Evolutionary conservation across 2,797 vertebrate genomes (phyloP).

Genomic region (Chlorospingus semifuscus): DNA sequence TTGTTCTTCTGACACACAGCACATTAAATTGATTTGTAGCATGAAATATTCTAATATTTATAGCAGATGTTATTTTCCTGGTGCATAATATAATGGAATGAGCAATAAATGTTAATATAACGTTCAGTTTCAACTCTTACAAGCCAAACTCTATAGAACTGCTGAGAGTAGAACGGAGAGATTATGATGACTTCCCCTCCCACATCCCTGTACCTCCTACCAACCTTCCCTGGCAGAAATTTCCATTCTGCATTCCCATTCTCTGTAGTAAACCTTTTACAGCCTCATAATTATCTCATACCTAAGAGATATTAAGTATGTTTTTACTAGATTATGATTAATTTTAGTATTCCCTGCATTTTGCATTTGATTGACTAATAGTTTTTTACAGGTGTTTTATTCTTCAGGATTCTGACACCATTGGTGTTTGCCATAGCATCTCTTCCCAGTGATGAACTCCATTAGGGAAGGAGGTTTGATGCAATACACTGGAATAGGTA

Average conservation of each 20-base stretch:
- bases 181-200: background rate
- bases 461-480: background rate
- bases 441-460: background rate
- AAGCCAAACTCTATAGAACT: background rate
- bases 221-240: background rate
- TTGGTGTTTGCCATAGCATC: background rate
- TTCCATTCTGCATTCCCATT: slow-evolving; percentile 16
- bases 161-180: background rate
- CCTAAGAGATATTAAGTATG: slow-evolving; percentile 33
- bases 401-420: background rate
- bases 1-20: background rate
- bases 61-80: background rate
- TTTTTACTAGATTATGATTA: slow-evolving; percentile 37
- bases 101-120: slow-evolving; percentile 37
- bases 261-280: slow-evolving; percentile 40
- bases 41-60: slow-evolving; percentile 32
- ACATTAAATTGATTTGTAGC: slow-evolving; percentile 43
- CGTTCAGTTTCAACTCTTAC: background rate
- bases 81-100: background rate
- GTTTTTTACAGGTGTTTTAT: background rate
- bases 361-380: slow-evolving; percentile 11
- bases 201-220: background rate
- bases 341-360: slow-evolving; percentile 34
- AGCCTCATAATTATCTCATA: slow-evolving; percentile 3
- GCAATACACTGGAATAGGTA: background rate